A percentile compares a stretch with the other conserved stretches of the same genome.
Conservation (phyloP, 92 coral and sea anemone genomes). For the Phymanthus crucifer region DNA sequence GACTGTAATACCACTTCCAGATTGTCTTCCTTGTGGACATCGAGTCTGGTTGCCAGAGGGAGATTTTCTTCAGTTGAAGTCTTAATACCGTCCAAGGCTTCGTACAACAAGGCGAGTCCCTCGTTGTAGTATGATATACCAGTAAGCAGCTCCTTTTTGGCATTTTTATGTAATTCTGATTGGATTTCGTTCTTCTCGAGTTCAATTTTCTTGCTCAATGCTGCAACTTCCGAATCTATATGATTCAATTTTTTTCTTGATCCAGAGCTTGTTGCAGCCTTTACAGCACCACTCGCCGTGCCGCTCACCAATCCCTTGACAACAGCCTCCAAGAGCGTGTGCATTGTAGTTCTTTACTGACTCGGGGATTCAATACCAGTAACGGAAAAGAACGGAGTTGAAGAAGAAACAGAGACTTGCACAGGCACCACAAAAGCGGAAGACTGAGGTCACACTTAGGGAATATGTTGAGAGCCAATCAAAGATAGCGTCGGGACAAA, state of each 20-base stretch:
- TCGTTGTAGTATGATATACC: not conserved
- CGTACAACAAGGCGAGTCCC: not conserved
- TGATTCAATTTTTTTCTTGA: not conserved
- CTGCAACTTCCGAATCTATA: not conserved
- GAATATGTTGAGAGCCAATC: not conserved
- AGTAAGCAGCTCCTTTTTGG: not conserved
- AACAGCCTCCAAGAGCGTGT: not conserved
- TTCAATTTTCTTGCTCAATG: not conserved
- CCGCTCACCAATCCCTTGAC: not conserved
- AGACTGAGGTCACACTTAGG: not conserved
- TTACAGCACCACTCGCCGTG: not conserved
- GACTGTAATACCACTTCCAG: not conserved
- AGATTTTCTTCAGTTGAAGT: not conserved
- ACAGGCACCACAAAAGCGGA: not conserved
- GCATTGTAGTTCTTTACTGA: not conserved
- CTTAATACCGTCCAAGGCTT: not conserved
- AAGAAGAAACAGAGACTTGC: not conserved
- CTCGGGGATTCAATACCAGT: not conserved
- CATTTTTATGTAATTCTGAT: not conserved
- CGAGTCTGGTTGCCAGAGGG: not conserved
- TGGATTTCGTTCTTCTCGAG: not conserved
- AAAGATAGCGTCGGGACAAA: not conserved
- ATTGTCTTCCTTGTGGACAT: not conserved
- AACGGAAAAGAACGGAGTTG: too few relatives aligned
- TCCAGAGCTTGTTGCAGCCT: not conserved